Evolutionary conservation across 2,113 vertebrate species (phyloP).

Genomic region (Rhinopomastus cyanomelas): DNA sequence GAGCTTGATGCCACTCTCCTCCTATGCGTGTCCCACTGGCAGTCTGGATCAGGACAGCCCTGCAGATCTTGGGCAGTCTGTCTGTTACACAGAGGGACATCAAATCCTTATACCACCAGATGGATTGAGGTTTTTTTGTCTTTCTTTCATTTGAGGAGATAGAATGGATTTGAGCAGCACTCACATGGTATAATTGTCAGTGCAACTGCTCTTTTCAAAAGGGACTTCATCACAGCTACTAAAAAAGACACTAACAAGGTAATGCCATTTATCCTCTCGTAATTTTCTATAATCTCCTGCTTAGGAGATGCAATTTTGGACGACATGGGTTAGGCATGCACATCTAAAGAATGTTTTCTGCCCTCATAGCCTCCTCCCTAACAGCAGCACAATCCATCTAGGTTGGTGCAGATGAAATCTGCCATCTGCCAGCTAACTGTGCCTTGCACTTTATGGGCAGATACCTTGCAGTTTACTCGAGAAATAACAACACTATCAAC

Average conservation of each 20-base stretch:
- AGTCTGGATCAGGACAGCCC: background rate
- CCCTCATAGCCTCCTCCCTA: background rate
- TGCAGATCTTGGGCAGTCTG: background rate
- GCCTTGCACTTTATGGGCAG: background rate
- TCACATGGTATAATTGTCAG: background rate
- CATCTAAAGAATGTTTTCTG: background rate
- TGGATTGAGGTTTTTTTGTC: background rate
- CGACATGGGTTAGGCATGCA: background rate
- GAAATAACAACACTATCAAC: background rate
- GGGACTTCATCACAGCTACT: background rate
- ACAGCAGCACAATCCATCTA: background rate
- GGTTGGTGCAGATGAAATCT: background rate
- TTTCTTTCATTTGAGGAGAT: background rate
- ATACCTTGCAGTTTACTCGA: background rate
- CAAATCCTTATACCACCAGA: background rate
- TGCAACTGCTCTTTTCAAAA: slow-evolving; percentile 15
- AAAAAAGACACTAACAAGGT: background rate
- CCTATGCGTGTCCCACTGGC: background rate
- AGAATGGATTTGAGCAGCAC: background rate
- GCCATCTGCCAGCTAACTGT: background rate
- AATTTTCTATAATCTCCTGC: background rate
- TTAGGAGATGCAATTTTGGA: background rate
- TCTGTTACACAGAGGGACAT: background rate
- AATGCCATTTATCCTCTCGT: background rate
- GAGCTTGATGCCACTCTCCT: background rate